phyloP scores from a whole-genome alignment of 2,113 vertebrate species.

The Sturnus vulgaris region DNA sequence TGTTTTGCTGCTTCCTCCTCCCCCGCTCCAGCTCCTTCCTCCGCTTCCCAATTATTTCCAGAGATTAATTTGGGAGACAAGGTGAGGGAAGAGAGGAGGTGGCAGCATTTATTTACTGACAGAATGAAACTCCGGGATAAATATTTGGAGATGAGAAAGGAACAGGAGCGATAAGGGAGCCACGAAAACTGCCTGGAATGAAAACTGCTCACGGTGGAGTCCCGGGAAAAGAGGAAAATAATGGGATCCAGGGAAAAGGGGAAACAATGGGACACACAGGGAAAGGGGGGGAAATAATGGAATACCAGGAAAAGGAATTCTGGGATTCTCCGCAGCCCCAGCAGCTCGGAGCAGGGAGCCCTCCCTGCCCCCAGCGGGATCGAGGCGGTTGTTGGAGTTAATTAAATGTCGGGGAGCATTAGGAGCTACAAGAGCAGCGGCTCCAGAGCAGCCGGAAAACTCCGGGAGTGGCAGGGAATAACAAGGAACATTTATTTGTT shows the following conservation, averaged over 20 bases:
- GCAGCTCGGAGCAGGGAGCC: accelerated
- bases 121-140: background rate
- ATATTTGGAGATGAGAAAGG: background rate
- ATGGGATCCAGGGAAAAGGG: background rate
- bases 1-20: background rate
- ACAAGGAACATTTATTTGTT: background rate
- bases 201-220: background rate
- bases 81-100: background rate
- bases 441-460: accelerated
- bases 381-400: background rate
- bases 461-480: background rate
- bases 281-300: background rate
- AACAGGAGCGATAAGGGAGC: background rate
- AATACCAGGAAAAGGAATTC: background rate
- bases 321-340: background rate
- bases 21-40: background rate
- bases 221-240: background rate
- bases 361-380: background rate
- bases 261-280: background rate
- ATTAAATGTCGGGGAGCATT: conserved; percentile 15
- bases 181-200: background rate
- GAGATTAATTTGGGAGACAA: background rate
- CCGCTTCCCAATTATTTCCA: background rate
- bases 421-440: background rate
- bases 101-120: background rate